Conservation (phyloP, 2,888 invertebrate genomes). For the Hesperia comma region DNA sequence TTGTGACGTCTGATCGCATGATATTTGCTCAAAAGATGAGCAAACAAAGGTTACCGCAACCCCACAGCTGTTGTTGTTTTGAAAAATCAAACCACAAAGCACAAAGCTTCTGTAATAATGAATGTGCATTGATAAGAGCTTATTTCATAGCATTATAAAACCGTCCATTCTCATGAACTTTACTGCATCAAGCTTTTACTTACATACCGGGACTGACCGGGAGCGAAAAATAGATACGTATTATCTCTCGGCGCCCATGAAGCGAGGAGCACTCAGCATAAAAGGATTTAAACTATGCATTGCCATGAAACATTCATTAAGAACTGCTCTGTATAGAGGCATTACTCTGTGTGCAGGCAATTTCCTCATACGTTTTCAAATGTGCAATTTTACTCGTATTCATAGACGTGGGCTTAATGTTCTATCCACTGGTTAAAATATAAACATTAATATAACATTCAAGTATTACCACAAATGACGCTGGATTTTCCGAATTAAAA, state of each 20-base stretch:
- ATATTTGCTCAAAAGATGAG: too few relatives aligned
- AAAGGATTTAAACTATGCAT: slow-evolving; percentile 37
- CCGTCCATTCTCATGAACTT: slow-evolving; percentile 14
- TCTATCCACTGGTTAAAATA: background rate
- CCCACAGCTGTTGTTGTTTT: too few relatives aligned
- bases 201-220: slow-evolving; percentile 23
- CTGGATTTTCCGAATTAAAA: too few relatives aligned
- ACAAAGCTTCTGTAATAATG: background rate
- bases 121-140: slow-evolving; percentile 2
- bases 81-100: background rate
- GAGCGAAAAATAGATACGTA: slow-evolving; percentile 34
- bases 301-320: slow-evolving; percentile 37
- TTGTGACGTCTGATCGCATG: too few relatives aligned
- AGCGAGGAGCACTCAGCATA: slow-evolving; percentile 32
- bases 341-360: slow-evolving; percentile 21
- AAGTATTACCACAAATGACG: too few relatives aligned
- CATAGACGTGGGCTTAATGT: background rate
- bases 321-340: slow-evolving; percentile 24
- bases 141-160: slow-evolving; percentile 1
- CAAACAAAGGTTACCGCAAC: too few relatives aligned
- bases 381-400: background rate
- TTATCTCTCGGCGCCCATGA: slow-evolving; percentile 28
- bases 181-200: slow-evolving; percentile 22
- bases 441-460: background rate
- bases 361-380: slow-evolving; percentile 16